A percentile compares a stretch with the other conserved stretches of the same genome.
Conservation (phyloP, 2,888 invertebrate genomes). For the Zele albiditarsus region DNA sequence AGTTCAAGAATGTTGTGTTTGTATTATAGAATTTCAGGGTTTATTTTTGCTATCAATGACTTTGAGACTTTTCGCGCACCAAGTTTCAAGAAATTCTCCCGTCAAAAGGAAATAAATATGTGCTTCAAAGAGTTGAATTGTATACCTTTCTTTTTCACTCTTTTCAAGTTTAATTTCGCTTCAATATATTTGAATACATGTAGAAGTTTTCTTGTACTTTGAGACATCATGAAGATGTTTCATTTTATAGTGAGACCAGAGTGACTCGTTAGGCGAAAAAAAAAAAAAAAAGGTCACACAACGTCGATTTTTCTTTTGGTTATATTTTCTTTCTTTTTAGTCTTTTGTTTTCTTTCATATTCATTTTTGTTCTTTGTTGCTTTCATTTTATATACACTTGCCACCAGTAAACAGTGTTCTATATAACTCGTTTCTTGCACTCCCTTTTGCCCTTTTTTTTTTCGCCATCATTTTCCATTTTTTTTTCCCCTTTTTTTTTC, state of each 20-base stretch:
- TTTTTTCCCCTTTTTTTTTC: conserved; percentile 32
- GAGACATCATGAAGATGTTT: conserved; percentile 10
- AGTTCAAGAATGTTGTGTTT: too few species aligned
- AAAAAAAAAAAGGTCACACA: conserved; percentile 55
- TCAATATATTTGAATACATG: too few species aligned
- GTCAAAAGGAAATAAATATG: too few species aligned
- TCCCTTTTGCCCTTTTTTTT: background rate
- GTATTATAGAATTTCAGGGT: too few species aligned
- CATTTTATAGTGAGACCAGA: conserved; percentile 41
- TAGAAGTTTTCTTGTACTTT: background rate
- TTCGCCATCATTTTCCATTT: conserved; percentile 47
- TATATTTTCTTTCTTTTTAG: conserved; percentile 18
- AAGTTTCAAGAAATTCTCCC: too few species aligned
- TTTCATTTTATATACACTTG: conserved; percentile 32
- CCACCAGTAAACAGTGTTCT: conserved; percentile 15
- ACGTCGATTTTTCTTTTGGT: conserved; percentile 35
- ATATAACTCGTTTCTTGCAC: background rate
- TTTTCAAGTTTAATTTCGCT: background rate
- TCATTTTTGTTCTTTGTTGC: conserved; percentile 11
- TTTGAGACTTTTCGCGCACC: too few species aligned
- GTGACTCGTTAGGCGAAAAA: conserved; percentile 62
- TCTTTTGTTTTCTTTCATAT: conserved; percentile 49
- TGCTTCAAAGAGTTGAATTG: too few species aligned
- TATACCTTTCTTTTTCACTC: background rate
- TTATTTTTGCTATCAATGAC: too few species aligned